Evolutionary conservation across 2,888 invertebrate genomes (phyloP), one percentile per base, ranked within the genome.

Genomic region (Graphium colonna): DNA sequence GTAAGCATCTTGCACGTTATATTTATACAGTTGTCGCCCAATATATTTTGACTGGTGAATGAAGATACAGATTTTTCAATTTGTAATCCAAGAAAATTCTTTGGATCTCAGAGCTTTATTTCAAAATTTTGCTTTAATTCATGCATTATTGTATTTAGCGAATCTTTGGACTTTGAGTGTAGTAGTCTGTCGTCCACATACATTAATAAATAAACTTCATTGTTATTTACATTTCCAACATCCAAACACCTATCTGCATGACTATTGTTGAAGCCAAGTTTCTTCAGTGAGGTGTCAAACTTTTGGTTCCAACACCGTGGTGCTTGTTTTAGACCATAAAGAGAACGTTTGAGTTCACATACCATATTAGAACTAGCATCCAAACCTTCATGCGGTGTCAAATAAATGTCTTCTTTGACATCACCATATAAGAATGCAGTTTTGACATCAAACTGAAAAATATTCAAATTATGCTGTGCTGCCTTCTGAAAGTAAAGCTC

Each of bases 371-470:
- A 1, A 13, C 17, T 16, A 2, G 8, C 33, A 10, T 51, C 12
- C 18, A 62, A 28, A 9, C 63, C 64, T 56, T 64, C 60, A 7
- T 66, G 62, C 13, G 48, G 51, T 16, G 12, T 51, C 62, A 65
- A 62, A 16, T 52, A 60, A 5, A 60, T 56, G 5, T 60, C 45
- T 51, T 65, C 63, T 7, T 56, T 17, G 0, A 67, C 1, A 0
- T 56, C 50, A 1, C 61, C 61, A 59, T 65, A 63, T n/a, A 64
- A 21, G 16, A 64, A 63, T 16, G 63, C 64, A 39, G 63, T 63
- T 53, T 58, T 61, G 1, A 63, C 16, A 49, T 64, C 63, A 51
- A 65, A 63, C 28, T 67, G 63, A 0, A 53, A 15, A 7, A 64
- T 57, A 10, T 60, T 9, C 1, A 59, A 17, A 8, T 60, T 49